These are phyloP conservation scores for Biston betularia DNA, from an alignment of 2,888 invertebrate species.

Conservation along the genomic window DNA sequence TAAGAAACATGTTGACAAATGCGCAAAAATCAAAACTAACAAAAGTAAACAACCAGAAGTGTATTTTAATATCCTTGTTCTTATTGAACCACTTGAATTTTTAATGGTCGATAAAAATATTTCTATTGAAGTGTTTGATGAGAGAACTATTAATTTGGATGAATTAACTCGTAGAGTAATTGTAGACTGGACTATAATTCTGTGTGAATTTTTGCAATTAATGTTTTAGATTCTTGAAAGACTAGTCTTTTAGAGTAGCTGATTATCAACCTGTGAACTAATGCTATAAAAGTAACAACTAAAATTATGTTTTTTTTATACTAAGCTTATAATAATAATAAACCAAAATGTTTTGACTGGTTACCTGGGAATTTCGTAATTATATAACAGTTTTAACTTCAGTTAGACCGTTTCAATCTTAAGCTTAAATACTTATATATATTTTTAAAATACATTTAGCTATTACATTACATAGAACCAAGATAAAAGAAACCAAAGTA, in stretches of 20 bases:
- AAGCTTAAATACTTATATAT: background rate
- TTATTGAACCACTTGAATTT: constrained; percentile 71
- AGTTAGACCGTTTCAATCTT: background rate
- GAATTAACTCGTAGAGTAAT: constrained; percentile 50
- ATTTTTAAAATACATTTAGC: too few relatives aligned
- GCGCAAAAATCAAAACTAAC: constrained; percentile 73
- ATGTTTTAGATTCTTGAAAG: constrained; percentile 47
- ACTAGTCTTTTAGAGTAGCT: constrained; percentile 46
- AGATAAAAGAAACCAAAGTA: background rate
- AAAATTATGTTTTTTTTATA: background rate
- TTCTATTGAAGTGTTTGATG: constrained; percentile 67
- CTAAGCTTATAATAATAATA: background rate
- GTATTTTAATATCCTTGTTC: constrained; percentile 76
- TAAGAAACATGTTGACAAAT: constrained; percentile 58
- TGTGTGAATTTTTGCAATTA: constrained; percentile 65
- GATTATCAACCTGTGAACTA: constrained; percentile 34
- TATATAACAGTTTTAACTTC: background rate
- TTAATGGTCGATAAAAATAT: constrained; percentile 76
- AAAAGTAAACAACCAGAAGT: constrained; percentile 71
- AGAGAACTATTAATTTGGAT: constrained; percentile 76
- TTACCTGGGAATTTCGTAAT: background rate
- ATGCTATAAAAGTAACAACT: constrained; percentile 22
- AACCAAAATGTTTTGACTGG: background rate
- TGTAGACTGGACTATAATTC: constrained; percentile 35
- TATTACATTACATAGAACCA: background rate